Evolutionary conservation across 2,888 invertebrate genomes (phyloP), one percentile per base, ranked within the genome.

Genomic region (Andrena trimmerana): DNA sequence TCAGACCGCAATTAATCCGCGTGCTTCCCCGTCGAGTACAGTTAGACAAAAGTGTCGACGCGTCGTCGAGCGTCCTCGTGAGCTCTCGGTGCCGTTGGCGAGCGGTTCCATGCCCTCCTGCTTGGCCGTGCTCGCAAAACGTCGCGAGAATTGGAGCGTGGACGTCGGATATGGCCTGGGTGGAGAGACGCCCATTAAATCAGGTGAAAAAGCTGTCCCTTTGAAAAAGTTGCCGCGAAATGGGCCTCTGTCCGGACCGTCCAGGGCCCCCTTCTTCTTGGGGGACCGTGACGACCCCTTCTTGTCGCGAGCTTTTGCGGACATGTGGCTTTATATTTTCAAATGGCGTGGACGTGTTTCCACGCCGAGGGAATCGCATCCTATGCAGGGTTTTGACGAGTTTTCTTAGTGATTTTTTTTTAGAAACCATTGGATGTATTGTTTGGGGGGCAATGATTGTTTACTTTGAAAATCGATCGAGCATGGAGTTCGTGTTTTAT

Each of bases 141-240:
- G 72, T 81, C 83, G 74, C 65, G 57, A 83, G 91, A 92, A 92
- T 90, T 91, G 90, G 91, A 92, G 90, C 91, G 88, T 83, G 87
- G 67, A 69, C 83, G 79, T 84, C 84, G 76, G 86, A 88, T 89
- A 89, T 88, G 91, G 87, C 82, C 81, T 16, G 42, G 42, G 42
- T 42, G 79, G 80, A 65, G 84, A 75, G 67, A 84, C 83, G 82
- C 84, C 89, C 89, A 90, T 91, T 90, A 90, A 90, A 73, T 81
- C 81, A 84, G 85, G 81, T 89, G 87, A 89, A 89, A 91, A 91
- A 91, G 86, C 82, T 88, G 89, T 89, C 88, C 82, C 79, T 84
- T 86, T 78, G 86, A 90, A 90, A 89, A 86, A 87, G 80, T 57
- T 81, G 84, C 81, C 78, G 81, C 84, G 87, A 86, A 90, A 89